Base-by-base conservation (phyloP, 2,113 vertebrate species). In the Dissostichus mawsoni region DNA sequence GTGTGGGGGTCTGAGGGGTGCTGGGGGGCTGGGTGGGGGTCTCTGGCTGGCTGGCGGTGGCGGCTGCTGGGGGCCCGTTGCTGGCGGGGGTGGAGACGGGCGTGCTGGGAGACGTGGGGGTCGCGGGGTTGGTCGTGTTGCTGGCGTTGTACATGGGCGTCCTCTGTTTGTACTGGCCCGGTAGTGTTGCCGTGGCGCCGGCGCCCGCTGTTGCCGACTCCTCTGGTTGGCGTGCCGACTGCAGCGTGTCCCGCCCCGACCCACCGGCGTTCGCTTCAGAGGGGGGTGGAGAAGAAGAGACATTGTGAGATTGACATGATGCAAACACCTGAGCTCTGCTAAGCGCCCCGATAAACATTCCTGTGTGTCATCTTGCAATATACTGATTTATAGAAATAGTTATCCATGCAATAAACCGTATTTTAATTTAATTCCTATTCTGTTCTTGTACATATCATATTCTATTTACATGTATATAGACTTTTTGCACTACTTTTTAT, bases 71-170 rank as follows among this genome's bases (percentile, higher is more conserved):
- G 11, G 95, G 93, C 0, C 96, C 94, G 0, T 96, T 97, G 85
- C 95, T 97, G 17, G 95, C 94, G 0, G 95, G 95, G 29, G 98
- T 97, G 18, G 97, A 97, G 33, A 95, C 89, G 0, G 97, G 97
- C 8, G 97, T 96, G 85, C 96, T 94, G 76, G 98, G 96, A 0
- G 96, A 88, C 3, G 96, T 91, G 2, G 96, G 90, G 4, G 96
- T 92, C 0, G 95, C 84, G 1, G 95, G 95, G 3, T 96, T 96
- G 14, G 95, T 96, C 0, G 92, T 82, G 66, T 95, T 95, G 87
- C 96, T 93, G 25, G 98, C 98, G 56, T 98, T 98, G 93, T 99
- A 99, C 97, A 99, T 96, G 5, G 98, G 96, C 0, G 97, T 96
- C 85, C 98, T 94, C 89, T 99, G 98, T 86, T 99, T 99, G 92